phyloP scores from a whole-genome alignment of 2,888 invertebrate species.

The Reticulitermes lucifugus region DNA sequence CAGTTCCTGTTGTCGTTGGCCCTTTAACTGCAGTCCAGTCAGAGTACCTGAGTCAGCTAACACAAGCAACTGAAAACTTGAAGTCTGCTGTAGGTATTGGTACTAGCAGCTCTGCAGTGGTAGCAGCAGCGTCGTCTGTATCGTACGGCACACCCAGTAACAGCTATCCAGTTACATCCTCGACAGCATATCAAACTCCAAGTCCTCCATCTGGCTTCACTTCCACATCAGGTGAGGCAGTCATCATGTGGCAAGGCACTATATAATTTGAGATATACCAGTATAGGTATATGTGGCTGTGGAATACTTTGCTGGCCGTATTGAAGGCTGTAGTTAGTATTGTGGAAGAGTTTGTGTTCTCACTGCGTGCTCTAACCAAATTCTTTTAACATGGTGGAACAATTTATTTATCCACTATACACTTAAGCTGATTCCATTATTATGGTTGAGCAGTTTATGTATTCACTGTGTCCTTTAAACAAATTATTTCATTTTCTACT shows the following conservation, averaged over 20 bases:
- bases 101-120: conserved; percentile 47
- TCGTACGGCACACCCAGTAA: conserved; percentile 49
- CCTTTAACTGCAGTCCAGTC: conserved; percentile 69
- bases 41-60: conserved; percentile 70
- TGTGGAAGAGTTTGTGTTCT: no score
- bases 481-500: no score
- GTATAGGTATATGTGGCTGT: no score
- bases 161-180: conserved; percentile 52
- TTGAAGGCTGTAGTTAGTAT: no score
- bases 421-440: no score
- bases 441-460: no score
- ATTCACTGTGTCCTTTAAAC: no score
- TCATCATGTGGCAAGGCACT: background rate
- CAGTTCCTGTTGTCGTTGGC: conserved; percentile 54
- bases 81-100: conserved; percentile 66
- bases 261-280: no score
- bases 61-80: conserved; percentile 69
- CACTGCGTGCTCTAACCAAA: no score
- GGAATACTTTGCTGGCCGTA: no score
- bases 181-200: conserved; percentile 52
- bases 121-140: conserved; percentile 44
- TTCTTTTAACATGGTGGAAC: no score
- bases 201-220: conserved; percentile 53
- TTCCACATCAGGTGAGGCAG: conserved; percentile 44
- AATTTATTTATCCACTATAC: no score